phyloP scores from a whole-genome alignment of 2,797 vertebrate species.

The Sebastes vulpes region DNA sequence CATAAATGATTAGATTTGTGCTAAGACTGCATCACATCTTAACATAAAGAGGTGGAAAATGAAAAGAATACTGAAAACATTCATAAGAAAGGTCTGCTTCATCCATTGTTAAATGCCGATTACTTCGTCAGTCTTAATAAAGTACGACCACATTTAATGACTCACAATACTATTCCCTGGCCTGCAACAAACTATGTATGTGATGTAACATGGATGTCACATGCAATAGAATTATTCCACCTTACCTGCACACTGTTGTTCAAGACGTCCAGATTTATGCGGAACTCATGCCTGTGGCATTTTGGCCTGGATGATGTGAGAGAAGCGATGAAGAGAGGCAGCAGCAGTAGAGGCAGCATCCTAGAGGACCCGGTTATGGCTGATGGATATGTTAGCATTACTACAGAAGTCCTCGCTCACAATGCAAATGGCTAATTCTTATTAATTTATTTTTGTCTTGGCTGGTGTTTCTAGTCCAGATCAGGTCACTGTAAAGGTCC shows the following conservation, averaged over 20 bases:
- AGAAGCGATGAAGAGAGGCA: conserved; percentile 7
- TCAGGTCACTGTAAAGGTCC: neutral
- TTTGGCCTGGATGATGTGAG: rapidly evolving
- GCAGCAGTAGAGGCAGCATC: conserved; percentile 38
- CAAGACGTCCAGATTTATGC: rapidly evolving
- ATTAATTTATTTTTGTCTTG: neutral
- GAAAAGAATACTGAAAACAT: neutral
- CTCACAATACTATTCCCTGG: neutral
- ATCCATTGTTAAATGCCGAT: neutral
- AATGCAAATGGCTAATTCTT: neutral
- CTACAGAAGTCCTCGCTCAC: neutral
- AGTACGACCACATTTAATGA: neutral
- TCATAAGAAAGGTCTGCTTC: neutral
- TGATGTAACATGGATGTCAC: neutral
- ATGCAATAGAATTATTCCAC: neutral
- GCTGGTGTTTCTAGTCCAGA: neutral
- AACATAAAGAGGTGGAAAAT: neutral
- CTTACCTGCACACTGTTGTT: rapidly evolving
- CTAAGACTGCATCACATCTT: neutral
- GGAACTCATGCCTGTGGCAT: rapidly evolving
- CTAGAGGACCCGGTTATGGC: conserved; percentile 23
- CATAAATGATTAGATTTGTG: neutral
- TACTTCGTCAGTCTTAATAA: neutral
- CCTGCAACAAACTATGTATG: neutral
- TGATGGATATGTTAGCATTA: neutral